Conservation (phyloP, 2,797 vertebrate genomes). For the Moxostoma hubbsi region DNA sequence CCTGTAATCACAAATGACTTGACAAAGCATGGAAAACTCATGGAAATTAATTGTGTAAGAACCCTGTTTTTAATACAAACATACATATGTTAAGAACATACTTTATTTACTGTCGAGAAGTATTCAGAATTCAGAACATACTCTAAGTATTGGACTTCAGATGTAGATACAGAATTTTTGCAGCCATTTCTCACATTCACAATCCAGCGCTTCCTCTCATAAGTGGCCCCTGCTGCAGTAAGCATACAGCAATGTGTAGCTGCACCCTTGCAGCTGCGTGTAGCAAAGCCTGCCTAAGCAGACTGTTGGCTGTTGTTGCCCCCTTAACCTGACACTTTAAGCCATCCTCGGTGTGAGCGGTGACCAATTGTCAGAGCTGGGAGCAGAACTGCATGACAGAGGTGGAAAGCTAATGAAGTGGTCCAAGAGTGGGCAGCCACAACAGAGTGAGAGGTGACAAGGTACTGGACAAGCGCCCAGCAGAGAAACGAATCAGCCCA, state of each 20-base stretch:
- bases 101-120: too few species aligned
- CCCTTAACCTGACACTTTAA: conserved; percentile 74
- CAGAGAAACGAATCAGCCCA: conserved; percentile 67
- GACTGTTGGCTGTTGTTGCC: conserved; percentile 76
- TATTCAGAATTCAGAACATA: too few species aligned
- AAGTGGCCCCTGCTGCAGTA: conserved; percentile 6
- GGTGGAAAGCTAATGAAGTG: conserved; percentile 86
- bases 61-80: too few species aligned
- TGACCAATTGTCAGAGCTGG: conserved; percentile 77
- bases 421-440: conserved; percentile 78
- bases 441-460: conserved; percentile 80
- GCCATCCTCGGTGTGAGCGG: conserved; percentile 65
- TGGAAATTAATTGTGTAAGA: too few species aligned
- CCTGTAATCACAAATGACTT: too few species aligned
- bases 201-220: not conserved
- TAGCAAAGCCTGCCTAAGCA: conserved; percentile 46
- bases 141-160: too few species aligned
- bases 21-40: too few species aligned
- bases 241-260: conserved; percentile 12
- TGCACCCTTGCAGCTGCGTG: conserved; percentile 24
- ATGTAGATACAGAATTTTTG: not conserved
- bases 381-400: conserved; percentile 80
- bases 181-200: conserved; percentile 16
- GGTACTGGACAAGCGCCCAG: conserved; percentile 79
- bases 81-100: too few species aligned